Evolutionary conservation across 2,888 invertebrate species (phyloP).

Genomic region (Argynnis bischoffii): DNA sequence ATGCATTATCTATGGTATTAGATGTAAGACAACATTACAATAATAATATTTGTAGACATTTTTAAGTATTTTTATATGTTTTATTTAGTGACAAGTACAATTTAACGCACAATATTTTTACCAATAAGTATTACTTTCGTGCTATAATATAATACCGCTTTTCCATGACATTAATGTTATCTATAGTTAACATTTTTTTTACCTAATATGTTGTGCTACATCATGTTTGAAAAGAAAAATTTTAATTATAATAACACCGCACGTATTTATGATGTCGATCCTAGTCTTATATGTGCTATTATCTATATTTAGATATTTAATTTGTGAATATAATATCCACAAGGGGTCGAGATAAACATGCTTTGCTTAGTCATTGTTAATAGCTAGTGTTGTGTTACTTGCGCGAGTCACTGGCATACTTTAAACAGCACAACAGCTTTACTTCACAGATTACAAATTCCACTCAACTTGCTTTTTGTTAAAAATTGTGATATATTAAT

Average conservation of each 20-base stretch:
- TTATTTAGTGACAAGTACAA: slow-evolving; percentile 30
- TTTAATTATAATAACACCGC: slow-evolving; percentile 13
- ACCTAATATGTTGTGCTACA: not conserved
- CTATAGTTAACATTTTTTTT: slow-evolving; percentile 17
- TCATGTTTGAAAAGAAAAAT: slow-evolving; percentile 16
- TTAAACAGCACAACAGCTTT: slow-evolving; percentile 22
- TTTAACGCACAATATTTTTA: slow-evolving; percentile 32
- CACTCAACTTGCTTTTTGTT: slow-evolving; percentile 47
- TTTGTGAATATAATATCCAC: slow-evolving; percentile 33
- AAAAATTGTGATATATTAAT: not conserved
- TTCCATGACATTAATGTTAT: slow-evolving; percentile 11
- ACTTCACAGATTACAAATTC: slow-evolving; percentile 21
- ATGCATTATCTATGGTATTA: not conserved
- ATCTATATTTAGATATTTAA: slow-evolving; percentile 34
- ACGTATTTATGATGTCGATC: slow-evolving; percentile 28
- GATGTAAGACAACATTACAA: not conserved
- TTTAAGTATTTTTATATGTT: slow-evolving; percentile 15
- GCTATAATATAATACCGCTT: slow-evolving; percentile 15
- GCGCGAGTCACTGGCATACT: slow-evolving; percentile 28
- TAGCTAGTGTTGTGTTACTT: slow-evolving; percentile 18
- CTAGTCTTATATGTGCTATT: slow-evolving; percentile 43
- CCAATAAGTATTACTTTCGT: slow-evolving; percentile 27
- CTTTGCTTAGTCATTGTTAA: slow-evolving; percentile 41
- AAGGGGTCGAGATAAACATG: slow-evolving; percentile 43
- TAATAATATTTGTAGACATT: slow-evolving; percentile 2